Conservation (phyloP, 2,888 invertebrate species). For the Helobdella robusta region DNA sequence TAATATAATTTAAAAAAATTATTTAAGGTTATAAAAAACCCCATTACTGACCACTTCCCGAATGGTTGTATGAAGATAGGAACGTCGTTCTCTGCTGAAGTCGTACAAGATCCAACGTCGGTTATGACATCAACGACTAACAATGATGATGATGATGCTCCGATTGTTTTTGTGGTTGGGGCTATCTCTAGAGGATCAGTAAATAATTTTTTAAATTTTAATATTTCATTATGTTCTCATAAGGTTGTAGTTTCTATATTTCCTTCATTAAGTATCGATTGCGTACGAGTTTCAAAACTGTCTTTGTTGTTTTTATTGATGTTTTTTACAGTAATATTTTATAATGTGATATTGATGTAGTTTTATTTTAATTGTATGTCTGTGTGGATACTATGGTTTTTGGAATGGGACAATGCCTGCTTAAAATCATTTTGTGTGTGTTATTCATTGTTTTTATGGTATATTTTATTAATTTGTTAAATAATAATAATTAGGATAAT, state of each 20-base stretch:
- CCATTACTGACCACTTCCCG: slow-evolving; percentile 83
- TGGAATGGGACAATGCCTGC: no score
- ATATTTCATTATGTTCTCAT: not conserved
- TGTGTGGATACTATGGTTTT: no score
- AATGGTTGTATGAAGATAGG: slow-evolving; percentile 80
- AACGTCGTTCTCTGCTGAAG: slow-evolving; percentile 75
- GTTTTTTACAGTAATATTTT: not conserved
- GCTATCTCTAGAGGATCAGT: slow-evolving; percentile 96
- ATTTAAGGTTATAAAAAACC: slow-evolving; percentile 85
- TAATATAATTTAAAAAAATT: slow-evolving; percentile 50
- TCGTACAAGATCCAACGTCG: slow-evolving; percentile 59
- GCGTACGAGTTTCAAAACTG: not conserved
- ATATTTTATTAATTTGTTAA: no score
- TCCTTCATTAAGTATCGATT: not conserved
- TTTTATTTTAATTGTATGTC: not conserved
- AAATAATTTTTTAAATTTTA: slow-evolving; percentile 43
- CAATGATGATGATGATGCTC: slow-evolving; percentile 67
- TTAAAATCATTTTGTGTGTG: not conserved
- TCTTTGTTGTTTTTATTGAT: not conserved
- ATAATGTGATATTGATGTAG: no score
- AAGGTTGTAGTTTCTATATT: not conserved
- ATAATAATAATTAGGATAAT: no score
- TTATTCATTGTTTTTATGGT: no score
- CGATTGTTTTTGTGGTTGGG: slow-evolving; percentile 81
- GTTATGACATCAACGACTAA: no score